A percentile compares a stretch with the other conserved stretches of the same genome.
Evolutionary conservation across 2,888 invertebrate genomes (phyloP).

Genomic region (Nemotelus nigrinus): DNA sequence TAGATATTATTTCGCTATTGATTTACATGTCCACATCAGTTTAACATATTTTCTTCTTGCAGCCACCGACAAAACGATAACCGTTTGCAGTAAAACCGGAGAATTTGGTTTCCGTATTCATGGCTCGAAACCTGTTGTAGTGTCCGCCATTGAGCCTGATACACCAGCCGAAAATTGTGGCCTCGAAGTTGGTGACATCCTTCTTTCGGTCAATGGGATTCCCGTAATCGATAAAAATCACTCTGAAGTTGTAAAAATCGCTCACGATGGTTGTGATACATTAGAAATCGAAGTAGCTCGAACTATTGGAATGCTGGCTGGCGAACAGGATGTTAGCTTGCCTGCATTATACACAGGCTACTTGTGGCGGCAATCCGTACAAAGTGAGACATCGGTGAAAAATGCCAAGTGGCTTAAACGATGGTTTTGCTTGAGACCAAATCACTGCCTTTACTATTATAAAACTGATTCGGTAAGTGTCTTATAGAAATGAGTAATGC

Average conservation of each 20-base stretch:
- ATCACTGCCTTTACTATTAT: constrained; percentile 95
- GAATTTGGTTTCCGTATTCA: constrained; percentile 96
- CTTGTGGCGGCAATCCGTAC: constrained; percentile 77
- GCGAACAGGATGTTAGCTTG: constrained; percentile 71
- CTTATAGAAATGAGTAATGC: constrained; percentile 11
- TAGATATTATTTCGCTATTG: not conserved
- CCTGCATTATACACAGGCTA: constrained; percentile 78
- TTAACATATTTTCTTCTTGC: constrained; percentile 50
- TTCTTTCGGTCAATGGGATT: constrained; percentile 89
- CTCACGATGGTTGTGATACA: constrained; percentile 87
- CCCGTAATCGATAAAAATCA: constrained; percentile 93
- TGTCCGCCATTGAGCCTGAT: constrained; percentile 93
- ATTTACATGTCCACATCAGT: constrained; percentile 48
- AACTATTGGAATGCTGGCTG: constrained; percentile 82
- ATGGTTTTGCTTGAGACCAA: constrained; percentile 90
- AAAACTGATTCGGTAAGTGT: constrained; percentile 85
- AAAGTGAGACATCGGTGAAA: constrained; percentile 68
- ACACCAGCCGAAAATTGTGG: constrained; percentile 94
- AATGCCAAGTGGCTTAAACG: constrained; percentile 82
- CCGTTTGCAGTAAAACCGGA: constrained; percentile 82
- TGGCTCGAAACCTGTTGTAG: constrained; percentile 95
- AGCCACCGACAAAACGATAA: constrained; percentile 90
- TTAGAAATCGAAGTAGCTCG: constrained; percentile 88
- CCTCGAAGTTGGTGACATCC: constrained; percentile 92
- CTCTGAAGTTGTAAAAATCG: constrained; percentile 91